These are phyloP conservation scores for Erinaceus europaeus DNA, from an alignment of 2,113 vertebrate species.

Conservation along the genomic window DNA sequence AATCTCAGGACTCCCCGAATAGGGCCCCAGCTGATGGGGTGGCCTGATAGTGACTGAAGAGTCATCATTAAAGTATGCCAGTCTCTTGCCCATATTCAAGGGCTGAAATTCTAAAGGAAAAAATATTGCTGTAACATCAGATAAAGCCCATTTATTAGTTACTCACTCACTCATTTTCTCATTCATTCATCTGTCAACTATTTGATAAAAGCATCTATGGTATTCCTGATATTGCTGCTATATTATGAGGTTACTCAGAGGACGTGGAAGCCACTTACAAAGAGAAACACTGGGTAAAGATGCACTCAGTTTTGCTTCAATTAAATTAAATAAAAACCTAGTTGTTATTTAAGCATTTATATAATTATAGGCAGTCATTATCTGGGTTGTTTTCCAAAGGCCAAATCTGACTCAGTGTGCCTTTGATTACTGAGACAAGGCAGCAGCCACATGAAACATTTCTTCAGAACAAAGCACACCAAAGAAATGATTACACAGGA, in stretches of 20 bases:
- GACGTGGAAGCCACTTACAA: neutral
- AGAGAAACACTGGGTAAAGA: neutral
- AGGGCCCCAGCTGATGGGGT: no score
- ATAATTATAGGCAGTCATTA: slow-evolving; percentile 51
- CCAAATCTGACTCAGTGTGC: neutral
- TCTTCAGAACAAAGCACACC: slow-evolving; percentile 28
- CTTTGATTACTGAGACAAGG: neutral
- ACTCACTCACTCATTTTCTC: neutral
- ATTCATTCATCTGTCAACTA: neutral
- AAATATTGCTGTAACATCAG: neutral
- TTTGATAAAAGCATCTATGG: neutral
- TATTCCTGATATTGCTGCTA: neutral
- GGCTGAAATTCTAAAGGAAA: neutral
- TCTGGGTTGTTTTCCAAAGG: slow-evolving; percentile 48
- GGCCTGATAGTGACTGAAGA: no score
- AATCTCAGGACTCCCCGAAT: no score
- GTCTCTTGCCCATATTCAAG: neutral
- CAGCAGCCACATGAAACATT: neutral
- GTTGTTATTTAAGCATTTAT: slow-evolving; percentile 53
- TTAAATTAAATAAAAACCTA: slow-evolving; percentile 52
- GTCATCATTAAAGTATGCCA: no score
- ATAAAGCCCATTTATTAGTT: neutral
- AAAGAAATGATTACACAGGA: slow-evolving; percentile 8
- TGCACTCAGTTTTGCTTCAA: neutral
- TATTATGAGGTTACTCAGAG: neutral